A percentile compares a stretch with the other conserved stretches of the same genome.
phyloP scores from a whole-genome alignment of 2,888 invertebrate species.

The Brassicogethes aeneus region DNA sequence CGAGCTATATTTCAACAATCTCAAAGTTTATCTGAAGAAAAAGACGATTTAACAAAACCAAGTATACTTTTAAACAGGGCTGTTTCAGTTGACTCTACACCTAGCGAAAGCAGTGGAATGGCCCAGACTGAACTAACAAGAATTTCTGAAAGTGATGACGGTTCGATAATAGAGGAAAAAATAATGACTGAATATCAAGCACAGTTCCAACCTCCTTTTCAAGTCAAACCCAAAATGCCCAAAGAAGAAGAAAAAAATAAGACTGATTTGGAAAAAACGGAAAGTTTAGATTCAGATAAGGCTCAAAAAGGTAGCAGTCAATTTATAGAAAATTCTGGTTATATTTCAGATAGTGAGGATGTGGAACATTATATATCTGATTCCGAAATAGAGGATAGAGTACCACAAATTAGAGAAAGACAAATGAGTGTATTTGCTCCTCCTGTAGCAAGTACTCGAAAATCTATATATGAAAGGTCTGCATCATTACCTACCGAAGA shows the following conservation, averaged over 20 bases:
- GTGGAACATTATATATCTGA: conserved; percentile 40
- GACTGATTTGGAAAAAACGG: conserved; percentile 22
- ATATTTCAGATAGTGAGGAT: conserved; percentile 40
- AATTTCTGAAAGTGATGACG: conserved; percentile 15
- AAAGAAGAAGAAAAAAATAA: conserved; percentile 9
- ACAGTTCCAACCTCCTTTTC: conserved; percentile 31
- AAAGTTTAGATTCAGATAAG: conserved; percentile 39
- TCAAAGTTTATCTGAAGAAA: conserved; percentile 19
- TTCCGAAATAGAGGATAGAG: conserved; percentile 40
- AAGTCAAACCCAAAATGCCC: conserved; percentile 17
- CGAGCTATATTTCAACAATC: conserved; percentile 30
- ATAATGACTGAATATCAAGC: conserved; percentile 36
- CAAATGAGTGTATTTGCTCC: conserved; percentile 40
- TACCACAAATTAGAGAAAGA: conserved; percentile 38
- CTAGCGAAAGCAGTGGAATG: conserved; percentile 17
- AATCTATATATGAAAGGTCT: conserved; percentile 42
- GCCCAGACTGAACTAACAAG: conserved; percentile 17
- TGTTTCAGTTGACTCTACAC: conserved; percentile 20
- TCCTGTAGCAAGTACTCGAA: conserved; percentile 29
- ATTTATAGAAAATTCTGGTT: conserved; percentile 35
- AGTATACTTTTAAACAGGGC: conserved; percentile 12
- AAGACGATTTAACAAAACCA: conserved; percentile 11
- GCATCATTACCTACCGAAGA: conserved; percentile 44
- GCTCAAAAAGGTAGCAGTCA: conserved; percentile 27
- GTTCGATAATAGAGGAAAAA: conserved; percentile 16